phyloP scores from a whole-genome alignment of 2,113 vertebrate species.

The Lates calcarifer region DNA sequence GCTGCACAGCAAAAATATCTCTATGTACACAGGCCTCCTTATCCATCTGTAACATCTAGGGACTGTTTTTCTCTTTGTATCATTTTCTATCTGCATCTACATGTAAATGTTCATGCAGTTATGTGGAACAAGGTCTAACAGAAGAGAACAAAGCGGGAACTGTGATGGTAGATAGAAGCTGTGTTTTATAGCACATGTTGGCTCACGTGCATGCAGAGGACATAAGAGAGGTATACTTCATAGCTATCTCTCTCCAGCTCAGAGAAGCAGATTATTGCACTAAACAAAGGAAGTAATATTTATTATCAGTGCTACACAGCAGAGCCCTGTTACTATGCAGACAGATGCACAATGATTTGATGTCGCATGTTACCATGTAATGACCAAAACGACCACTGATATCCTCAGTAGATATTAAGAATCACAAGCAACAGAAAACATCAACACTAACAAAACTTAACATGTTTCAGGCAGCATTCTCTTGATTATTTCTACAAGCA shows the following conservation, averaged over 20 bases:
- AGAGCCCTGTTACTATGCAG: neutral
- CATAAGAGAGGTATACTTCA: neutral
- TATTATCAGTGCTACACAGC: neutral
- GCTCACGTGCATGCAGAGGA: slow-evolving; percentile 21
- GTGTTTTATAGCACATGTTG: slow-evolving; percentile 15
- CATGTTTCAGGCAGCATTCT: neutral
- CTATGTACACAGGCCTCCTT: neutral
- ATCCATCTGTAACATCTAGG: slow-evolving; percentile 8
- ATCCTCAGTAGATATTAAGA: neutral
- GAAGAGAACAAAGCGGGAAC: slow-evolving; percentile 53
- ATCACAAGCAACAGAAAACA: neutral
- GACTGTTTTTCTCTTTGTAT: slow-evolving; percentile 3
- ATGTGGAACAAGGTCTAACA: slow-evolving; percentile 19
- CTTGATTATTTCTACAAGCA: neutral
- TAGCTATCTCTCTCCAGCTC: neutral
- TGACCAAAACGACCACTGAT: neutral
- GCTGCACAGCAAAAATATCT: neutral
- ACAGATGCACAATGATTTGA: neutral
- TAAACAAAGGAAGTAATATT: neutral
- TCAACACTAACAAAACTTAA: neutral
- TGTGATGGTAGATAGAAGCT: slow-evolving; percentile 15
- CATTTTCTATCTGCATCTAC: slow-evolving; percentile 1
- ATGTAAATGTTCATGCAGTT: slow-evolving; percentile 41
- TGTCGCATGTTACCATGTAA: neutral
- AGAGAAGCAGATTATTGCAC: neutral